Evolutionary conservation across 2,888 invertebrate genomes (phyloP).

Genomic region (Melinaea marsaeus): DNA sequence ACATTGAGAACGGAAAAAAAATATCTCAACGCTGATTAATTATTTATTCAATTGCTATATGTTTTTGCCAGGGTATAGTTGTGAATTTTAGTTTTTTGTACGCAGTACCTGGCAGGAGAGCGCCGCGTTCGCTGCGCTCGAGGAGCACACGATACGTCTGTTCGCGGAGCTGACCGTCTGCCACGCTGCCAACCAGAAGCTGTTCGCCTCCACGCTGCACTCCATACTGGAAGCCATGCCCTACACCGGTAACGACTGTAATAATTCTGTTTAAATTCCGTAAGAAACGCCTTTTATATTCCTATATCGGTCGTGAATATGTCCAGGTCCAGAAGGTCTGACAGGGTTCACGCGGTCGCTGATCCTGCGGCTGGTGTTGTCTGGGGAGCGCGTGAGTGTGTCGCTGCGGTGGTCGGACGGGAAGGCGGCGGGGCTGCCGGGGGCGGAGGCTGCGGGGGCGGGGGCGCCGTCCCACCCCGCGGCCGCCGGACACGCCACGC

Average conservation of each 20-base stretch:
- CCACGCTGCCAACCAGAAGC: constrained; percentile 89
- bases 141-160: constrained; percentile 88
- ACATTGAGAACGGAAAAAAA: too few species aligned
- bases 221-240: constrained; percentile 82
- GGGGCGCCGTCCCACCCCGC: constrained; percentile 70
- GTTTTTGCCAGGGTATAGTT: neutral
- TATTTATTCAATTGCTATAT: neutral
- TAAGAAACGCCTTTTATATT: too few species aligned
- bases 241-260: constrained; percentile 45
- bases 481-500: constrained; percentile 81
- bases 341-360: constrained; percentile 93
- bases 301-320: too few species aligned
- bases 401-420: constrained; percentile 77
- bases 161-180: constrained; percentile 90
- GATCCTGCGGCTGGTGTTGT: constrained; percentile 89
- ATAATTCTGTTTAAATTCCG: too few species aligned
- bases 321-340: constrained; percentile 76
- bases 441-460: constrained; percentile 73
- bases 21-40: too few species aligned
- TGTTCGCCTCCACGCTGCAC: constrained; percentile 88
- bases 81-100: constrained; percentile 14
- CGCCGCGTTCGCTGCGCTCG: constrained; percentile 78
- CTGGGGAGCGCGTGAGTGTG: constrained; percentile 89
- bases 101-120: constrained; percentile 68
- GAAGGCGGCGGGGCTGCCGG: constrained; percentile 38